Percentiles rank a stretch among this genome's conserved stretches.
Evolutionary conservation across 2,113 vertebrate species (phyloP).

Genomic region (Pterocles gutturalis): DNA sequence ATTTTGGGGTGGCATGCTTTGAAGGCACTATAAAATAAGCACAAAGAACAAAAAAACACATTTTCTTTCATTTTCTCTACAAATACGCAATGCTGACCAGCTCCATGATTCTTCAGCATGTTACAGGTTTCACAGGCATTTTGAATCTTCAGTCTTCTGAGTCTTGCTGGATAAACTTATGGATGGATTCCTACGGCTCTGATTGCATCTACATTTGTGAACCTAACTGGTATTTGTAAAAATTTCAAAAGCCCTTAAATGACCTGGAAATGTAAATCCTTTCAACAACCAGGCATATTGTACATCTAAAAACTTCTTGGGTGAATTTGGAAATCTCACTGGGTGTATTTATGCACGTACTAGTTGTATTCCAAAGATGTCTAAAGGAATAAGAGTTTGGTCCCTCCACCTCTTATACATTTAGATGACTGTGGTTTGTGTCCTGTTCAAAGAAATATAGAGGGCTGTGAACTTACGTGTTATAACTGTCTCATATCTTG

Average conservation of each 20-base stretch:
- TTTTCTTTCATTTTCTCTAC: neutral
- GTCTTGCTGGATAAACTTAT: neutral
- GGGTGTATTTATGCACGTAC: neutral
- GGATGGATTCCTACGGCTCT: neutral
- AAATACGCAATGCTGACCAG: neutral
- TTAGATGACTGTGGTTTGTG: neutral
- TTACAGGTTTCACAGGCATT: neutral
- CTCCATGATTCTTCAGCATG: neutral
- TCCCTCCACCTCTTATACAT: neutral
- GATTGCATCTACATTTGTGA: neutral
- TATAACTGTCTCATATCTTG: neutral
- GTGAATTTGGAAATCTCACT: neutral
- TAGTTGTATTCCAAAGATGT: neutral
- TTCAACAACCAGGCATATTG: neutral
- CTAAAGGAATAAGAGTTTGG: neutral
- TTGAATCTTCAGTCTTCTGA: neutral
- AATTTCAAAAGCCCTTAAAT: neutral
- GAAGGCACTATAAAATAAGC: conserved; percentile 82
- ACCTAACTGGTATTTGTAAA: neutral
- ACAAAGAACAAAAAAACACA: neutral
- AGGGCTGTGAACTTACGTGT: neutral
- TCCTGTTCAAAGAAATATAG: neutral
- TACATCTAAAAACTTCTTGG: neutral
- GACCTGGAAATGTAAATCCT: neutral
- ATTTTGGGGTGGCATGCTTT: conserved; percentile 94